phyloP scores from a whole-genome alignment of 2,797 vertebrate genomes.

The Phyllotis vaccarum region DNA sequence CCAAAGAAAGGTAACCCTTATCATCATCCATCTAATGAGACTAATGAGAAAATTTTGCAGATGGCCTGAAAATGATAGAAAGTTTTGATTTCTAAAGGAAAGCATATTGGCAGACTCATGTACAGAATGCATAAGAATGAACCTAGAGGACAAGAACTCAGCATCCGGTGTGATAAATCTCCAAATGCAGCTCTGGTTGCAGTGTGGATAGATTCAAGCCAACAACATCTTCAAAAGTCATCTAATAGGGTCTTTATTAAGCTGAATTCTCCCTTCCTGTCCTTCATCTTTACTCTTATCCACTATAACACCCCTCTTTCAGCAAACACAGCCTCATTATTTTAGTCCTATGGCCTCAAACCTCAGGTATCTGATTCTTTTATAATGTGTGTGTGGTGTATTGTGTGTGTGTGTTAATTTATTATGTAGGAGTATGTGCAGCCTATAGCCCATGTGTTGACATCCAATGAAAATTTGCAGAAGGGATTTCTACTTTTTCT shows the following conservation, averaged over 20 bases:
- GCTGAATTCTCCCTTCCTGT: not conserved
- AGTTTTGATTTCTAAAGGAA: conserved; percentile 21
- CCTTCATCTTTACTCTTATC: not conserved
- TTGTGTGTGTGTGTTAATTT: not conserved
- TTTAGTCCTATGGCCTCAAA: not conserved
- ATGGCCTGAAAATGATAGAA: not conserved
- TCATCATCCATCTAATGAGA: conserved; percentile 18
- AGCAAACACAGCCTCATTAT: not conserved
- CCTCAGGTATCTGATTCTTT: not conserved
- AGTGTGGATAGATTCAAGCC: not conserved
- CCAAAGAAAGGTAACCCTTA: conserved; percentile 19
- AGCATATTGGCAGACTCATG: not conserved
- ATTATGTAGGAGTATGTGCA: not conserved
- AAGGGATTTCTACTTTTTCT: not conserved
- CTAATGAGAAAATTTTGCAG: conserved; percentile 28
- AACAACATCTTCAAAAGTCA: not conserved
- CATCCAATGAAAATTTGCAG: not conserved
- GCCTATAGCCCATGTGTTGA: not conserved
- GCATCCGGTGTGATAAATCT: not conserved
- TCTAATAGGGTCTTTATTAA: not conserved
- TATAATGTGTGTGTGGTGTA: no score
- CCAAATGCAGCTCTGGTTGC: not conserved
- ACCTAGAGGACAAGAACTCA: not conserved
- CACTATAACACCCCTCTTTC: not conserved
- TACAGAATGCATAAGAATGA: not conserved